Percentiles rank a stretch among this genome's conserved stretches.
phyloP scores from a whole-genome alignment of 2,113 vertebrate species.

The Xerus inauris region DNA sequence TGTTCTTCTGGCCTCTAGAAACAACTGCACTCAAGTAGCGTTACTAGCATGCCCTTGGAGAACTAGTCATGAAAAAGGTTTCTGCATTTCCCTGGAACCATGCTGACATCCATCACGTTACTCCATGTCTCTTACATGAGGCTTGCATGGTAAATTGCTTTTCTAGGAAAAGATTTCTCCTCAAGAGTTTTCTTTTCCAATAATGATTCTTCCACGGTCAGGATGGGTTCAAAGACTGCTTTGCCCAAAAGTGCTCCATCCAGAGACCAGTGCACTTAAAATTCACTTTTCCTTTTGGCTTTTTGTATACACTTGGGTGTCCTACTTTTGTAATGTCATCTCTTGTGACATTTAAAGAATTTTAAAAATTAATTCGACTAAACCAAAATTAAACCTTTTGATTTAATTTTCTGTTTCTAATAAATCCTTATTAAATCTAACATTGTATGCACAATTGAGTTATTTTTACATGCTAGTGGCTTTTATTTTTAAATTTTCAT shows the following conservation, averaged over 20 bases:
- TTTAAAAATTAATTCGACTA: slow-evolving; percentile 22
- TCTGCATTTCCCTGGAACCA: background rate
- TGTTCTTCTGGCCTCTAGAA: background rate
- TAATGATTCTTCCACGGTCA: background rate
- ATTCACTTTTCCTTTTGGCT: background rate
- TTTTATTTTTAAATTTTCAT: background rate
- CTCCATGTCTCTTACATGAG: background rate
- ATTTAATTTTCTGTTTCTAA: slow-evolving; percentile 30
- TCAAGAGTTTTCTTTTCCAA: background rate
- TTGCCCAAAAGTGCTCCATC: background rate
- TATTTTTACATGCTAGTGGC: background rate
- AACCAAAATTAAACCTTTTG: background rate
- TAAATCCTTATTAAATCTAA: background rate
- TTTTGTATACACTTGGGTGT: background rate
- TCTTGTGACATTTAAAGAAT: background rate
- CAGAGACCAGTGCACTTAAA: background rate
- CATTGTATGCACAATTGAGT: background rate
- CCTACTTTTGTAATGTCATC: background rate
- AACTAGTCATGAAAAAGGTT: background rate
- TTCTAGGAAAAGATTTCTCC: background rate
- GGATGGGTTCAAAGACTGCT: background rate
- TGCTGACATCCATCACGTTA: background rate
- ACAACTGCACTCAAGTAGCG: background rate
- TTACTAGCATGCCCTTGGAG: background rate
- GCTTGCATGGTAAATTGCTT: background rate